Evolutionary conservation across 2,113 vertebrate species (phyloP).

Genomic region (Odocoileus virginianus): DNA sequence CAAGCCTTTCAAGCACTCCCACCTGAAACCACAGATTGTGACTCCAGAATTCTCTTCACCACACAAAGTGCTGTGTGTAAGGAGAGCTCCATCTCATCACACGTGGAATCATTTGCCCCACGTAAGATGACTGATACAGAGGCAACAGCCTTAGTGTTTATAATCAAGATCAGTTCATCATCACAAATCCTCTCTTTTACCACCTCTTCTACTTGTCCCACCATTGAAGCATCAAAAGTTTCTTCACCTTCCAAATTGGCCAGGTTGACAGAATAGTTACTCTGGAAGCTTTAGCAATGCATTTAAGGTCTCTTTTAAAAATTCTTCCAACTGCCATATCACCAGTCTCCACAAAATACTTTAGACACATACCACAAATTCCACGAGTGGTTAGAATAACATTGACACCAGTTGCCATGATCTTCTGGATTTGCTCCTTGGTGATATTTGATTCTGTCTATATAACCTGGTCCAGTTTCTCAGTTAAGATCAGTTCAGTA

Average conservation of each 20-base stretch:
- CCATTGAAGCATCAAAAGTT: conserved; percentile 91
- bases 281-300: conserved; percentile 95
- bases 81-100: conserved; percentile 97
- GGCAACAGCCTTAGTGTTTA: conserved; percentile 93
- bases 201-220: conserved; percentile 96
- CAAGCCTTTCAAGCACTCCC: conserved; percentile 84
- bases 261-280: conserved; percentile 90
- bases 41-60: conserved; percentile 95
- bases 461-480: conserved; percentile 96
- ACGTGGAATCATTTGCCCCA: conserved; percentile 97
- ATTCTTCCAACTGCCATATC: conserved; percentile 96
- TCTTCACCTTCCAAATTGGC: conserved; percentile 98
- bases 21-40: conserved; percentile 95
- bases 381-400: conserved; percentile 95
- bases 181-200: conserved; percentile 95
- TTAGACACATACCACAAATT: conserved; percentile 98
- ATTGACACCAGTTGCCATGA: conserved; percentile 92
- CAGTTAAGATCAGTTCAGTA: too few relatives aligned
- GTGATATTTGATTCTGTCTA: conserved; percentile 97
- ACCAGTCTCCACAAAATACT: conserved; percentile 94
- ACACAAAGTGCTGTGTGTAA: conserved; percentile 95
- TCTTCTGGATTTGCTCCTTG: conserved; percentile 97
- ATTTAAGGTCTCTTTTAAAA: conserved; percentile 93
- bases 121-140: conserved; percentile 92
- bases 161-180: conserved; percentile 95